These are phyloP conservation scores for Anthophora plumipes DNA, from an alignment of 2,888 invertebrate genomes.

Conservation along the genomic window DNA sequence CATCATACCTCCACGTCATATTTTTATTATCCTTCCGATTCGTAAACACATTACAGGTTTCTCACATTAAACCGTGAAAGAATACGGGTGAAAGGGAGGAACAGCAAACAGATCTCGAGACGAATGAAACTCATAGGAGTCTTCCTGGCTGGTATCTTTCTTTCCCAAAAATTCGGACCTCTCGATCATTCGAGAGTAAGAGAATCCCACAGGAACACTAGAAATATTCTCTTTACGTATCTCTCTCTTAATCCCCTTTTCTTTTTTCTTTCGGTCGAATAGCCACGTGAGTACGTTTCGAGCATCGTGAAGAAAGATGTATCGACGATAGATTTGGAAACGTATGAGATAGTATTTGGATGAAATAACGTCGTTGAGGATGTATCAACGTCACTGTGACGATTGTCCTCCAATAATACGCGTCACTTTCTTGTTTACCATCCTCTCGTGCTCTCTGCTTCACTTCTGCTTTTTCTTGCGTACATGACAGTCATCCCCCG, in stretches of 20 bases:
- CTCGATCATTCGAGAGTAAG: slow-evolving; percentile 58
- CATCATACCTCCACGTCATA: slow-evolving; percentile 74
- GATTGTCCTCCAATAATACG: slow-evolving; percentile 41
- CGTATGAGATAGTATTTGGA: slow-evolving; percentile 17
- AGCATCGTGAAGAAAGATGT: neutral
- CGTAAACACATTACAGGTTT: slow-evolving; percentile 76
- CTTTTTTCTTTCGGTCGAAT: neutral
- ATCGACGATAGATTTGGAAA: slow-evolving; percentile 9
- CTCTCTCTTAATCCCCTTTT: neutral
- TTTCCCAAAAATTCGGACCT: slow-evolving; percentile 55
- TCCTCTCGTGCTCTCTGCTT: slow-evolving; percentile 33
- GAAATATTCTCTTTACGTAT: neutral
- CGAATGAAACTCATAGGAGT: slow-evolving; percentile 42
- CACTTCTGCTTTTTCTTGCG: slow-evolving; percentile 12
- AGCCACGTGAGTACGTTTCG: neutral
- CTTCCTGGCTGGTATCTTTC: slow-evolving; percentile 58
- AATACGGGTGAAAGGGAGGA: slow-evolving; percentile 40
- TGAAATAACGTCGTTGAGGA: slow-evolving; percentile 15
- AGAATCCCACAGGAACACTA: slow-evolving; percentile 17
- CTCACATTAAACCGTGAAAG: slow-evolving; percentile 69
- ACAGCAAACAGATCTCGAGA: slow-evolving; percentile 45
- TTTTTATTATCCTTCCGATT: slow-evolving; percentile 74
- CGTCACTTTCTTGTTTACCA: slow-evolving; percentile 33
- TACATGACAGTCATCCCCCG: slow-evolving; percentile 4
- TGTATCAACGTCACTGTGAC: slow-evolving; percentile 7